Evolutionary conservation across 2,113 vertebrate species (phyloP).

Genomic region (Brachionichthys hirsutus): DNA sequence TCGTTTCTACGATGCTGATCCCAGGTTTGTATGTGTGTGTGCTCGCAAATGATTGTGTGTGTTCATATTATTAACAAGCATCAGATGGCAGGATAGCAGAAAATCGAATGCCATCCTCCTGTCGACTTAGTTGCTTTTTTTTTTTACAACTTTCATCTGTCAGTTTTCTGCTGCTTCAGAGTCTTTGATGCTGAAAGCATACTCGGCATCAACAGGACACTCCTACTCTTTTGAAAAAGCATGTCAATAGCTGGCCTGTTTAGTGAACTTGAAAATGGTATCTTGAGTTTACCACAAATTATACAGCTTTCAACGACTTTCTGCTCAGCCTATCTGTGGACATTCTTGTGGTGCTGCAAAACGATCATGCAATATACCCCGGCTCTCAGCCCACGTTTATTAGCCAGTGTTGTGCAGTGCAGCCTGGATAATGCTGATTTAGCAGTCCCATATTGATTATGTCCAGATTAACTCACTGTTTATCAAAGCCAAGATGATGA

Average conservation of each 20-base stretch:
- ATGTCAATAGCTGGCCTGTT: neutral
- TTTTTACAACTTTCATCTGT: constrained; percentile 16
- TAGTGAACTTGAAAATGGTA: neutral
- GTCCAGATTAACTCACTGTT: too few species aligned
- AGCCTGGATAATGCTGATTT: too few species aligned
- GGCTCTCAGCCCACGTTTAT: too few species aligned
- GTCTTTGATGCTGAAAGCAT: neutral
- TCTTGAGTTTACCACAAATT: neutral
- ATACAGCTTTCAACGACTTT: too few species aligned
- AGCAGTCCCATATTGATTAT: too few species aligned
- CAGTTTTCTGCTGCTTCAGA: constrained; percentile 11
- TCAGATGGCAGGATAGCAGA: neutral
- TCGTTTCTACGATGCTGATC: constrained; percentile 90
- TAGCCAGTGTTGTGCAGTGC: too few species aligned
- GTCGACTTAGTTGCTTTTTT: neutral
- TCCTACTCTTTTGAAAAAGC: neutral
- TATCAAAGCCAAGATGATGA: too few species aligned
- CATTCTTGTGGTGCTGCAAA: too few species aligned
- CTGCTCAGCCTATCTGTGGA: too few species aligned
- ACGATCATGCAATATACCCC: too few species aligned
- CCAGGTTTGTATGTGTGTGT: constrained; percentile 79
- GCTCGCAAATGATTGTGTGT: neutral
- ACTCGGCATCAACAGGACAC: neutral
- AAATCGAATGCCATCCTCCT: neutral
- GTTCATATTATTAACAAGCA: neutral